Evolutionary conservation across 2,113 vertebrate species (phyloP).

Genomic region (Phylloscopus trochiloides): DNA sequence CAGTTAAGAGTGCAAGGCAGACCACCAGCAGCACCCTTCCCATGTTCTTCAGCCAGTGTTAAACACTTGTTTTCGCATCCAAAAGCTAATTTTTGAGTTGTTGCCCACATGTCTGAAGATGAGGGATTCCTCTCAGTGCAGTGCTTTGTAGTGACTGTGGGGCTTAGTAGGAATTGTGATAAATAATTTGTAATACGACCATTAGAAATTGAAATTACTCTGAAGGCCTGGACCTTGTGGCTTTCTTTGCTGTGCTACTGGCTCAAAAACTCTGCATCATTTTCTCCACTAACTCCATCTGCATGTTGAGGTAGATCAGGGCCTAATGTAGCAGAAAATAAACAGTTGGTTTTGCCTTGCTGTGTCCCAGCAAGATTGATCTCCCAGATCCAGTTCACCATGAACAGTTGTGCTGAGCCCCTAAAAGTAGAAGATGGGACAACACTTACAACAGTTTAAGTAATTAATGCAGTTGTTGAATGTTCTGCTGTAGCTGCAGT

Average conservation of each 20-base stretch:
- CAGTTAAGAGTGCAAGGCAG: background rate
- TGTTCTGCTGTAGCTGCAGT: background rate
- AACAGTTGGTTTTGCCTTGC: background rate
- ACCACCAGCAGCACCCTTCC: background rate
- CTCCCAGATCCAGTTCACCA: background rate
- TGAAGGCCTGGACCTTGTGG: fast-evolving
- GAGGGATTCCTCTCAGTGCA: background rate
- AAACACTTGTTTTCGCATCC: background rate
- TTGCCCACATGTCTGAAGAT: fast-evolving
- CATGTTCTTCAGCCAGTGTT: fast-evolving
- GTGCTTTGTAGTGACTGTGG: background rate
- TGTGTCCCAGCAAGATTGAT: background rate
- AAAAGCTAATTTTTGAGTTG: background rate
- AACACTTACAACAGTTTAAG: background rate
- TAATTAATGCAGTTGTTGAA: background rate
- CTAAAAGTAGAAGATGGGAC: background rate
- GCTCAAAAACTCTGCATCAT: fast-evolving
- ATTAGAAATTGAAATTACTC: fast-evolving
- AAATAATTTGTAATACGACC: background rate
- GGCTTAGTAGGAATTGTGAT: background rate
- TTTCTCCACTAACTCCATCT: background rate
- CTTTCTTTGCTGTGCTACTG: background rate
- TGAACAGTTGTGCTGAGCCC: background rate
- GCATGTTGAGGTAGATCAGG: background rate
- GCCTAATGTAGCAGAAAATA: background rate